These are phyloP conservation scores for Melanotaenia pygmaea DNA, from an alignment of 2,797 vertebrate genomes.

Conservation along the genomic window DNA sequence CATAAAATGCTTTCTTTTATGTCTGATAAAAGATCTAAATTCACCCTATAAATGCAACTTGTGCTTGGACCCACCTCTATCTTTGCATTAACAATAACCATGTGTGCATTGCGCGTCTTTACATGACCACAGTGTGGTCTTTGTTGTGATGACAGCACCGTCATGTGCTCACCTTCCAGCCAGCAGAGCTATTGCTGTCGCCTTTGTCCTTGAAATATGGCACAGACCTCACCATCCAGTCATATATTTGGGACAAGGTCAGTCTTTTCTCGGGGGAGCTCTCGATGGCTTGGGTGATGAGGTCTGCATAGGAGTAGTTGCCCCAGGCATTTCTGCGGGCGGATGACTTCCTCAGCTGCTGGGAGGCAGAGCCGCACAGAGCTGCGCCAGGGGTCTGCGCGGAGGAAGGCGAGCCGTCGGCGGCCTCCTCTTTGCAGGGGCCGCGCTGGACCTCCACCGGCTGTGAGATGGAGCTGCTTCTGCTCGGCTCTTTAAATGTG, in stretches of 20 bases:
- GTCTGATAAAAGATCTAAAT: background rate
- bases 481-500: conserved; percentile 20
- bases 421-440: conserved; percentile 67
- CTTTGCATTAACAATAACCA: background rate
- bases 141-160: conserved; percentile 56
- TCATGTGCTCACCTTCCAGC: conserved; percentile 92
- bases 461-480: conserved; percentile 37
- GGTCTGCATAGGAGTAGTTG: conserved; percentile 96
- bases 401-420: conserved; percentile 74
- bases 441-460: conserved; percentile 64
- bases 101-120: conserved; percentile 18
- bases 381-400: conserved; percentile 67
- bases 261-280: conserved; percentile 94
- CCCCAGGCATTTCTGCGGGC: conserved; percentile 97
- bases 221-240: conserved; percentile 99
- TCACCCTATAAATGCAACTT: background rate
- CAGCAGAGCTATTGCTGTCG: conserved; percentile 98
- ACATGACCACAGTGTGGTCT: conserved; percentile 43
- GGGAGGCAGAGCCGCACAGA: conserved; percentile 74
- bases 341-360: conserved; percentile 91
- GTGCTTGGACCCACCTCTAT: background rate
- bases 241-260: conserved; percentile 97
- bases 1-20: too few species aligned
- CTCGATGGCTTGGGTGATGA: conserved; percentile 96
- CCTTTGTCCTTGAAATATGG: conserved; percentile 99